Percentiles rank a stretch among this genome's conserved stretches.
Conservation (phyloP, 2,113 vertebrate species). For the Illadopsis cleaveri region DNA sequence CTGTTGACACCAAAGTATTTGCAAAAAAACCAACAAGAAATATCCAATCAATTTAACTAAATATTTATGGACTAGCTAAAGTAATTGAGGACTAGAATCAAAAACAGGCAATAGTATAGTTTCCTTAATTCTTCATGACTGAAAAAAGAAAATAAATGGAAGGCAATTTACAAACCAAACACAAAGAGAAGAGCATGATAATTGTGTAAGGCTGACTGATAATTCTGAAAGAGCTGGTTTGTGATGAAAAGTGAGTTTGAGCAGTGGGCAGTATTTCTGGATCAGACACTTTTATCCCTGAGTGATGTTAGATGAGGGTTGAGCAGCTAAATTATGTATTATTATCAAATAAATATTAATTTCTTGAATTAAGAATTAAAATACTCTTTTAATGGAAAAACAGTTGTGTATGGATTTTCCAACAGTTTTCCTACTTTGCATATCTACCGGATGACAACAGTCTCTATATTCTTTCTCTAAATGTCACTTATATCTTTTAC, state of each 20-base stretch:
- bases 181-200: not conserved
- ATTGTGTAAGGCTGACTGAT: not conserved
- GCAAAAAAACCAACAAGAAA: not conserved
- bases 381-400: not conserved
- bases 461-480: not conserved
- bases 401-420: not conserved
- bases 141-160: not conserved
- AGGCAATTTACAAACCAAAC: not conserved
- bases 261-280: not conserved
- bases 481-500: conserved; percentile 75
- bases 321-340: conserved; percentile 33
- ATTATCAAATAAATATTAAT: conserved; percentile 49
- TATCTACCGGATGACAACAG: not conserved
- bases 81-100: not conserved
- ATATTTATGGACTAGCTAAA: not conserved
- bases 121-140: not conserved
- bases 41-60: not conserved
- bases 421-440: not conserved
- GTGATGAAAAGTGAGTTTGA: not conserved
- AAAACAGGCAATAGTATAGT: not conserved
- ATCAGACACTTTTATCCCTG: not conserved
- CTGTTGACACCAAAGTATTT: not conserved
- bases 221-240: not conserved
- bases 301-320: not conserved
- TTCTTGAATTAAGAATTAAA: conserved; percentile 7